phyloP scores from a whole-genome alignment of 2,113 vertebrate genomes.

The Rhinogobius similis region DNA sequence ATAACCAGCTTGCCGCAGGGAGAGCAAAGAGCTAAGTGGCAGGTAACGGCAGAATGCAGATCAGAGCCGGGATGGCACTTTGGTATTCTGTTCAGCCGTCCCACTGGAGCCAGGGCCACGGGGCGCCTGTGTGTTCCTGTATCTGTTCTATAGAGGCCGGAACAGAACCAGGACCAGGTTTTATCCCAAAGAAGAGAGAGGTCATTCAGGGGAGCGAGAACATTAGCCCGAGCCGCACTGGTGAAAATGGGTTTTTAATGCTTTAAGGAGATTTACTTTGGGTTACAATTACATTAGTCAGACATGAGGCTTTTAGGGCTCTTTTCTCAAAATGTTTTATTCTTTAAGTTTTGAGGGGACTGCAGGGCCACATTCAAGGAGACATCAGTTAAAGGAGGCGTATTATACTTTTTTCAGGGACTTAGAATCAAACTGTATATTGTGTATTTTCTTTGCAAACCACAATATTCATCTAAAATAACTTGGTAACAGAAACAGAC shows the following conservation, averaged over 20 bases:
- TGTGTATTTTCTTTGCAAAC: no score
- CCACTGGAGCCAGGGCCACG: constrained; percentile 34
- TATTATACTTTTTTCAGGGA: no score
- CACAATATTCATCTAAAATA: no score
- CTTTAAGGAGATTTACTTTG: constrained; percentile 11
- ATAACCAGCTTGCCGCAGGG: constrained; percentile 53
- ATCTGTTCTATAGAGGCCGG: neutral
- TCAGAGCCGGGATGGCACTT: constrained; percentile 43
- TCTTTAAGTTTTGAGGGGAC: neutral
- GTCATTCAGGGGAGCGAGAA: constrained; percentile 2
- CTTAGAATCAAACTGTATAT: no score
- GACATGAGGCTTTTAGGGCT: neutral
- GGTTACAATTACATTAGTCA: constrained; percentile 13
- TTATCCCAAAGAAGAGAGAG: constrained; percentile 2
- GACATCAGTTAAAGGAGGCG: no score
- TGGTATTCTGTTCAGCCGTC: constrained; percentile 48
- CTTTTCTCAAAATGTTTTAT: neutral
- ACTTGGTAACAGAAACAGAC: no score
- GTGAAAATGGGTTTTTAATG: constrained; percentile 12
- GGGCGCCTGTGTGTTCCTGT: constrained; percentile 15
- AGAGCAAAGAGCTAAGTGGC: constrained; percentile 55
- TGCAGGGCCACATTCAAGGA: neutral
- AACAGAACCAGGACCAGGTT: neutral
- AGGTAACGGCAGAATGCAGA: constrained; percentile 65
- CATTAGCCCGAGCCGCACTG: constrained; percentile 6